Base-by-base conservation (phyloP, 2,888 invertebrate genomes). In the Noctuana brunneofusca region DNA sequence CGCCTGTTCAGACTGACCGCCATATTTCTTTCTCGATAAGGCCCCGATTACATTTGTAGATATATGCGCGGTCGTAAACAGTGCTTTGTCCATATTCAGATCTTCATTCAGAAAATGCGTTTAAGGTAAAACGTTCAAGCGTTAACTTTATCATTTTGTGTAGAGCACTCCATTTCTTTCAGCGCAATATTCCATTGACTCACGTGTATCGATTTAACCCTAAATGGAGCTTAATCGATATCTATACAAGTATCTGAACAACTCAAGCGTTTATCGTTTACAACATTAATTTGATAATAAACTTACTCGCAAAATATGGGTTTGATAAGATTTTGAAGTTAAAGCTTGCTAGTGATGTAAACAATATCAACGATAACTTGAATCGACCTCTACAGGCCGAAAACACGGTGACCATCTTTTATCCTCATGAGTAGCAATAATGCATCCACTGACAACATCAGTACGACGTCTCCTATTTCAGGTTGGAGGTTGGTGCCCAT, bases 11-110 rank as follows among this genome's bases (percentile, higher is more conserved):
- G 64, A 70, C 75, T 76, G 74, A 62, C 67, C 65, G 73, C 73
- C 71, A 79, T 81, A 75, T 75, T 75, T 81, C 75, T 75, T 71
- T 67, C 79, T 75, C 43, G 72, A 76, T 77, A 81, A 75, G 81
- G 83, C 64, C 60, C 68, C 64, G 67, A 69, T 67, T 73, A 71
- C 74, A 72, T 56, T 62, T 56, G 64, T 63, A 64, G 63, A 63
- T 56, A 32, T 49, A 63, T 52, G 46, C 50, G 52, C 46, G 62
- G 12, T 62, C 66, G 58, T 63, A 66, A 64, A 64, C 43, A 56
- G 56, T 24, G 41, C 46, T 49, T 46, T 48, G 43, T 49, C 58
- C 64, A 53, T 58, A 63, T 58, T 48, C 62, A 20, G 50, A 52
- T 52, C 52, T 57, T 57, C 63, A 63, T 63, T 63, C 57, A 63